phyloP scores from a whole-genome alignment of 1,140 invertebrate genomes.

The Brachionus angularis region DNA sequence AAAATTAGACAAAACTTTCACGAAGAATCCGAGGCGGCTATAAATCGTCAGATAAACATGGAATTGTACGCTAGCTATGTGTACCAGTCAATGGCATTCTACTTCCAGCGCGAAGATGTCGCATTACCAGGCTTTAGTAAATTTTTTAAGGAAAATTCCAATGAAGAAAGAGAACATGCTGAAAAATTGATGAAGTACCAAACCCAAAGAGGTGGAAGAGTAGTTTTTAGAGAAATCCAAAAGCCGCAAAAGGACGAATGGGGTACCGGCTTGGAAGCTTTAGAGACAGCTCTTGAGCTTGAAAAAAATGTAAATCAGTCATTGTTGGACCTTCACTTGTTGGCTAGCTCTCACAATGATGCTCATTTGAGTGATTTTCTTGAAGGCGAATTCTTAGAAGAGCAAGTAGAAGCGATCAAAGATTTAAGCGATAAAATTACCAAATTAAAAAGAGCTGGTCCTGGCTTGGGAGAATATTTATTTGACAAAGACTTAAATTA shows the following conservation, averaged over 20 bases:
- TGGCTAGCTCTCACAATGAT: slow-evolving; percentile 34
- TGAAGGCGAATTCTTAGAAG: slow-evolving; percentile 79
- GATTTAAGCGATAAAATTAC: slow-evolving; percentile 75
- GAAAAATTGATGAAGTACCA: slow-evolving; percentile 83
- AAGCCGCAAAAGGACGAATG: slow-evolving; percentile 67
- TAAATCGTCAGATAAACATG: slow-evolving; percentile 80
- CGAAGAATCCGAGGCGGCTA: slow-evolving; percentile 62
- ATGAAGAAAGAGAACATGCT: slow-evolving; percentile 82
- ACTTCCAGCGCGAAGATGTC: slow-evolving; percentile 71
- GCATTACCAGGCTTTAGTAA: slow-evolving; percentile 81
- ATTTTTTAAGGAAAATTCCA: slow-evolving; percentile 76
- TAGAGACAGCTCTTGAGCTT: slow-evolving; percentile 66
- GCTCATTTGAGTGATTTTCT: slow-evolving; percentile 77
- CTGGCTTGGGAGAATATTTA: slow-evolving; percentile 72
- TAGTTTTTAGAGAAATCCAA: slow-evolving; percentile 61
- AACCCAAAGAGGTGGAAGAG: slow-evolving; percentile 76
- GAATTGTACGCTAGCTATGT: slow-evolving; percentile 76
- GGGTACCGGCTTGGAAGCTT: slow-evolving; percentile 65
- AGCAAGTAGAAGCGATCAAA: slow-evolving; percentile 79
- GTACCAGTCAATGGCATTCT: slow-evolving; percentile 63
- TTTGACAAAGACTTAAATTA: slow-evolving; percentile 72
- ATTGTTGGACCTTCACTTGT: slow-evolving; percentile 65
- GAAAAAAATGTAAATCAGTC: slow-evolving; percentile 73
- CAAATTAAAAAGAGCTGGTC: slow-evolving; percentile 63
- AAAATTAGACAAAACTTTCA: slow-evolving; percentile 39